Evolutionary conservation across 2,888 invertebrate genomes (phyloP).

Genomic region (Eupithecia insigniata): DNA sequence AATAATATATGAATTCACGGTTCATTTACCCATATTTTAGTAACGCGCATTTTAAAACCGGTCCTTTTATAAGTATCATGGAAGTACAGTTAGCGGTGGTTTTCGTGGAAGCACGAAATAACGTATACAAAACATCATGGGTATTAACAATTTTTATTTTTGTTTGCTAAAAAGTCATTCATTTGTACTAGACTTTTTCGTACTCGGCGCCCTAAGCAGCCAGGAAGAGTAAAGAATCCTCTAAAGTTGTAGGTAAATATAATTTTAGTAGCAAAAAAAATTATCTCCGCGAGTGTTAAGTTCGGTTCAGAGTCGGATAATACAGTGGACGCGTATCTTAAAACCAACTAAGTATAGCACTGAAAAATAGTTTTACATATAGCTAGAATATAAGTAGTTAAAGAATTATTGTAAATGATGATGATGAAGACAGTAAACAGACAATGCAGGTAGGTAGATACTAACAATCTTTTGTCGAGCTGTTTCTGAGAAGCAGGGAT

Average conservation of each 20-base stretch:
- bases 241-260: not conserved
- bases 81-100: not conserved
- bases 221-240: not conserved
- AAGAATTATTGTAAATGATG: not conserved
- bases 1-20: constrained; percentile 8
- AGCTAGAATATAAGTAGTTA: not conserved
- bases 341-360: not conserved
- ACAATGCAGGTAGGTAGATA: not conserved
- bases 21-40: constrained; percentile 12
- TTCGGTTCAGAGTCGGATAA: not conserved
- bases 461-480: not conserved
- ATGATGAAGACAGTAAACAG: not conserved
- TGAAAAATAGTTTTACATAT: not conserved
- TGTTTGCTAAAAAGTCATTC: not conserved
- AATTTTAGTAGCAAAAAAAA: not conserved
- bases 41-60: constrained; percentile 4
- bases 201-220: not conserved
- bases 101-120: not conserved
- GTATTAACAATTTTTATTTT: not conserved
- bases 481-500: not conserved
- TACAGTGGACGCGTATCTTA: not conserved
- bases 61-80: constrained; percentile 6
- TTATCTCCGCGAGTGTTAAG: not conserved
- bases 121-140: not conserved
- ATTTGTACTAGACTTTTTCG: not conserved